Percentiles rank a stretch among this genome's conserved stretches.
Evolutionary conservation across 2,797 vertebrate species (phyloP).

Genomic region (Coendou prehensilis): DNA sequence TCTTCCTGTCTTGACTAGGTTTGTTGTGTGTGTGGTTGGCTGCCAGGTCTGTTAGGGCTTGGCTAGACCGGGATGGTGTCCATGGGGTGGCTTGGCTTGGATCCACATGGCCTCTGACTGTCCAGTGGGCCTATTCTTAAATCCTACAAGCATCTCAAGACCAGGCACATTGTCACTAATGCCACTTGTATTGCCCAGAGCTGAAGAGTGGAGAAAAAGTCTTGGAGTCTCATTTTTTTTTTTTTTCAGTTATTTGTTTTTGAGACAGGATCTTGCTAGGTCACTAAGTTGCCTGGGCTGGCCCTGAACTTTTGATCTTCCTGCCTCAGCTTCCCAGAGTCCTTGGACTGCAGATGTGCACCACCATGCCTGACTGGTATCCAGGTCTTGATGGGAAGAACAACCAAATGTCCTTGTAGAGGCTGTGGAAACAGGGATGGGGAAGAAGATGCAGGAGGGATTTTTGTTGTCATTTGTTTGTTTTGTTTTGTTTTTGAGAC

Average conservation of each 20-base stretch:
- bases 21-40: background rate
- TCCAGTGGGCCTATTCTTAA: background rate
- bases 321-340: background rate
- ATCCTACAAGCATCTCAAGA: background rate
- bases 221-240: background rate
- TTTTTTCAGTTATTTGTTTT: background rate
- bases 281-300: background rate
- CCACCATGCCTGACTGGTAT: background rate
- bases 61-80: background rate
- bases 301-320: background rate
- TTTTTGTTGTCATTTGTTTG: background rate
- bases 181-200: background rate
- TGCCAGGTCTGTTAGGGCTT: background rate
- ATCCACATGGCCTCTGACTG: rapidly evolving
- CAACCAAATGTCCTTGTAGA: background rate
- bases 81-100: background rate
- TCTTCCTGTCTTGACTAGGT: background rate
- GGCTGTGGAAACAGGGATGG: background rate
- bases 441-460: background rate
- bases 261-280: background rate
- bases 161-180: background rate
- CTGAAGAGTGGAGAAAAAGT: background rate
- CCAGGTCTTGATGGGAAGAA: background rate
- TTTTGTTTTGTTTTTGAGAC: background rate
- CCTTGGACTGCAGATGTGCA: background rate